phyloP scores from a whole-genome alignment of 2,888 invertebrate species.

The Calephelis perditalis region DNA sequence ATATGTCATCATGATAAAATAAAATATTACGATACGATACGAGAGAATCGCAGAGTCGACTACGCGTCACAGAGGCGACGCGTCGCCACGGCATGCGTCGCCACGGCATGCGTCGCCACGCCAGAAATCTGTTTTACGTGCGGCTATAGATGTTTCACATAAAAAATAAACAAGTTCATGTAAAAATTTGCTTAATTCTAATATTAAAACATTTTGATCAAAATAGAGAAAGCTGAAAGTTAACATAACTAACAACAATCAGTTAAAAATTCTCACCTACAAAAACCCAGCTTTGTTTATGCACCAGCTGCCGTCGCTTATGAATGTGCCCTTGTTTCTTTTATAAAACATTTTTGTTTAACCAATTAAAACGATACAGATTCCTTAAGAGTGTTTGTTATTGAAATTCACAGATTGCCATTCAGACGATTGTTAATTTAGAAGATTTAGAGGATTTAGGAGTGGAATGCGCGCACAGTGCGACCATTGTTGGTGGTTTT shows the following conservation, averaged over 20 bases:
- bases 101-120: too few relatives aligned
- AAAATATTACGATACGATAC: too few relatives aligned
- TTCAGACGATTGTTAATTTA: constrained; percentile 54
- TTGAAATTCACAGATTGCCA: constrained; percentile 57
- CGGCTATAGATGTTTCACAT: too few relatives aligned
- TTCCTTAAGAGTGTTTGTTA: constrained; percentile 44
- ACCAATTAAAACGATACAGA: constrained; percentile 56
- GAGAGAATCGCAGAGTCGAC: too few relatives aligned
- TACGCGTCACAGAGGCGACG: too few relatives aligned
- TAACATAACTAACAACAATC: constrained; percentile 8
- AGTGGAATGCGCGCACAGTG: constrained; percentile 52
- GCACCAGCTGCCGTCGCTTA: constrained; percentile 35
- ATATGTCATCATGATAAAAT: too few relatives aligned
- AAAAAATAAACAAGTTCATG: too few relatives aligned
- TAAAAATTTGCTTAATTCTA: too few relatives aligned
- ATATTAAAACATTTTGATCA: too few relatives aligned
- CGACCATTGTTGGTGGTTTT: constrained; percentile 50
- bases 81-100: too few relatives aligned
- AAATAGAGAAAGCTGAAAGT: neutral
- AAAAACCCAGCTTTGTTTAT: constrained; percentile 27
- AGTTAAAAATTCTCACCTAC: constrained; percentile 1
- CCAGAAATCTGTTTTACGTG: too few relatives aligned
- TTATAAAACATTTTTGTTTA: constrained; percentile 45
- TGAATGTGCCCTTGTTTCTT: constrained; percentile 27
- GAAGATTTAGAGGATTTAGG: constrained; percentile 60